phyloP scores from a whole-genome alignment of 2,888 invertebrate species.

The Orchesella flavescens region DNA sequence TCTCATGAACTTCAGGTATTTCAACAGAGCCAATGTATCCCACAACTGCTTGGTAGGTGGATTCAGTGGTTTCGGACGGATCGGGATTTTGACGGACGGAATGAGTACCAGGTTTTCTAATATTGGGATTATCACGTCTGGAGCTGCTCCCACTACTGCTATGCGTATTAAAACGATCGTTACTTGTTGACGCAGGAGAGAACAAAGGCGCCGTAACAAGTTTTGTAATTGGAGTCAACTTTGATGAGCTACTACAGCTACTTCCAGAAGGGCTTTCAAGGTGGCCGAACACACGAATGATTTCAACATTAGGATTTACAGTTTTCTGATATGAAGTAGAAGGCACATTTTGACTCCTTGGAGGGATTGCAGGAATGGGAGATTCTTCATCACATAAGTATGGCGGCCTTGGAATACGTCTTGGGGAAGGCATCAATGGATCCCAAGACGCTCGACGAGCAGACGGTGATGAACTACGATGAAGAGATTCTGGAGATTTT shows the following conservation, averaged over 20 bases:
- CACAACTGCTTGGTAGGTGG: constrained; percentile 82
- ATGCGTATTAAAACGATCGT: constrained; percentile 69
- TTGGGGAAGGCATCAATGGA: constrained; percentile 64
- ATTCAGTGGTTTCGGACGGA: constrained; percentile 26
- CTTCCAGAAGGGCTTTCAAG: constrained; percentile 63
- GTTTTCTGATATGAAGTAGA: constrained; percentile 34
- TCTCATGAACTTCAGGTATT: constrained; percentile 85
- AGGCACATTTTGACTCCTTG: constrained; percentile 50
- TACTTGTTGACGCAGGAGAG: constrained; percentile 45
- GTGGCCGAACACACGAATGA: constrained; percentile 69
- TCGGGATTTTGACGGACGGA: constrained; percentile 31
- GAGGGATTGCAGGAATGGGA: constrained; percentile 63
- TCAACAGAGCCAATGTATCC: constrained; percentile 97
- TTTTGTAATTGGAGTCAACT: constrained; percentile 30
- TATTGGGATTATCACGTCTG: constrained; percentile 55
- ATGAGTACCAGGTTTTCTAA: constrained; percentile 62
- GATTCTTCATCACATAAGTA: constrained; percentile 65
- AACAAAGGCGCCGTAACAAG: constrained; percentile 48
- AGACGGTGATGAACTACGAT: constrained; percentile 51
- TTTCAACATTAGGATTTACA: constrained; percentile 69
- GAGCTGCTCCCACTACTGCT: constrained; percentile 70
- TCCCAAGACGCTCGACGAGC: constrained; percentile 67
- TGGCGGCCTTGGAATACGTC: constrained; percentile 64
- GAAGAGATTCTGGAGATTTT: constrained; percentile 59
- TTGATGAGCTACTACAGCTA: constrained; percentile 48